Base-by-base conservation (phyloP, 1,140 invertebrate genomes). In the Scaptodrosophila lebanonensis region DNA sequence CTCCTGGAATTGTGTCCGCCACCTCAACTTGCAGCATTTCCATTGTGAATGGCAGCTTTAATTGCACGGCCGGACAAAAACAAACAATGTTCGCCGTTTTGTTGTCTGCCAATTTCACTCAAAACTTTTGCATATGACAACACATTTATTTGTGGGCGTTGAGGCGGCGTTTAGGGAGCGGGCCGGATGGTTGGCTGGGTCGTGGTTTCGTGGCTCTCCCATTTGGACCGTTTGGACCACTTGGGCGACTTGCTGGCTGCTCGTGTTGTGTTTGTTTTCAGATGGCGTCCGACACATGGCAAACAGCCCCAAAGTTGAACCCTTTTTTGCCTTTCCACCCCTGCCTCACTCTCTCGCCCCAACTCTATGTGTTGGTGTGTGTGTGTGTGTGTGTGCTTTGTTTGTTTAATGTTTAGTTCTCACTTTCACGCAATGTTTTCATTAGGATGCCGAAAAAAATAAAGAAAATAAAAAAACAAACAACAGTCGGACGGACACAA, bases 381-480 rank as follows among this genome's bases (percentile, higher is more conserved):
- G 30, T 47, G 30, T 40, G 50, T 29, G 51, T 62, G 57, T 64
- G 68, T 45, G 45, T 43, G 69, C 70, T 57, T 58, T 72, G 73
- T 77, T 67, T 77, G 63, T 64, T 38, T 77, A 77, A 79, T 77
- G 73, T 77, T 77, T 79, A 77, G 67, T 77, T 77, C 73, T 77
- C 73, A 77, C 72, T 79, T 77, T 79, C 72, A 77, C 73, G 72
- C 72, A 77, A 77, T 77, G 72, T 79, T 77, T 77, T 77, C 63
- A 77, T 77, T 77, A 77, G 67, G 79, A 77, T 60, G 56, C 33
- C 51, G 20, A 25, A 33, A 32, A 36, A 48, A 45, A 17, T 38
- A 45, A 17, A 9, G 12, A 16, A 42, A 35, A 51, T 47, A 33
- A 54, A 49, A 51, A 30, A 60, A 50, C 30, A 4, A 22, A 32